Evolutionary conservation across 2,113 vertebrate species (phyloP).

Genomic region (Phaetusa simplex): DNA sequence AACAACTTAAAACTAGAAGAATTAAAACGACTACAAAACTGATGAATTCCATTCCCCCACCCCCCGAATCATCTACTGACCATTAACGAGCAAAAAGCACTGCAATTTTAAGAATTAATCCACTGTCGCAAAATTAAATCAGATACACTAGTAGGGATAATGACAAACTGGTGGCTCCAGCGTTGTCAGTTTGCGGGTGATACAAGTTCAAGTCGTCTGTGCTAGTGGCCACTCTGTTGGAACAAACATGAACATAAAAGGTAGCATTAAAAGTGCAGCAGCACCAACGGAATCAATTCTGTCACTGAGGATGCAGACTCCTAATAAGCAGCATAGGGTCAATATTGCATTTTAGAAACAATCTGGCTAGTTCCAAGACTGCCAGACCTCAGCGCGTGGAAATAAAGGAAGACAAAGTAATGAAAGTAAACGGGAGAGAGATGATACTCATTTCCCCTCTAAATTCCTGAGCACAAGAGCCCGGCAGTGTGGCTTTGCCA

Average conservation of each 20-base stretch:
- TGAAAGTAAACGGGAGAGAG: slow-evolving; percentile 30
- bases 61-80: slow-evolving; percentile 51
- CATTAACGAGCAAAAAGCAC: slow-evolving; percentile 58
- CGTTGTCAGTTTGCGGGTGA: slow-evolving; percentile 62
- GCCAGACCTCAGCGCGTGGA: background rate
- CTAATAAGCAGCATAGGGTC: background rate
- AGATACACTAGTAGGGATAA: slow-evolving; percentile 60
- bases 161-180: slow-evolving; percentile 65
- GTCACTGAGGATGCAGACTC: background rate
- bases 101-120: slow-evolving; percentile 72
- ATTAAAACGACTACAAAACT: slow-evolving; percentile 69
- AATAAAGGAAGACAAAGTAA: background rate
- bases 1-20: slow-evolving; percentile 76
- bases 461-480: slow-evolving; percentile 15
- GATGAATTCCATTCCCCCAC: slow-evolving; percentile 59
- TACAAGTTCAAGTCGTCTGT: slow-evolving; percentile 73
- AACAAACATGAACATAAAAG: slow-evolving; percentile 72
- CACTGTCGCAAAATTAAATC: slow-evolving; percentile 72
- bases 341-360: slow-evolving; percentile 18
- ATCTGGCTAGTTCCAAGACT: background rate
- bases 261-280: slow-evolving; percentile 55
- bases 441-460: slow-evolving; percentile 45
- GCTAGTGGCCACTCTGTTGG: slow-evolving; percentile 63
- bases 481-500: slow-evolving; percentile 66
- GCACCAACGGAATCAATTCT: slow-evolving; percentile 39